phyloP scores from a whole-genome alignment of 1,140 invertebrate species.

The Drosophila nigromelanica region DNA sequence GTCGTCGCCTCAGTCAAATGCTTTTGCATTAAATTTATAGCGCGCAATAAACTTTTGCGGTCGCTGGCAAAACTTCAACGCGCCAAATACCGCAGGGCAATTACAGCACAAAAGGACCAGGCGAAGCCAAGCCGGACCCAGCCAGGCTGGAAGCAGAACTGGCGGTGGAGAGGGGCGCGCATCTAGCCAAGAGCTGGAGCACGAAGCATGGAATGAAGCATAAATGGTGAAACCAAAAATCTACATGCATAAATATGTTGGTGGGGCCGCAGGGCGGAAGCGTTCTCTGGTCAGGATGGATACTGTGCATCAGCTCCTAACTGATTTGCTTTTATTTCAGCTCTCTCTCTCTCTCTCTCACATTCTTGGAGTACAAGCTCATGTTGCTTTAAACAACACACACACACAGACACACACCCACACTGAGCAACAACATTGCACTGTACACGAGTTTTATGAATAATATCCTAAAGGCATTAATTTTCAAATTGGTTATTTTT shows the following conservation, averaged over 20 bases:
- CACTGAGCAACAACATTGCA: constrained; percentile 22
- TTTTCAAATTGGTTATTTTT: constrained; percentile 81
- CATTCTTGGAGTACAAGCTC: neutral
- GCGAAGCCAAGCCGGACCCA: neutral
- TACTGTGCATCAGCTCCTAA: constrained; percentile 48
- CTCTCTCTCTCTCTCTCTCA: constrained; percentile 29
- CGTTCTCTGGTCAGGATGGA: constrained; percentile 20
- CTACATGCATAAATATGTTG: constrained; percentile 64
- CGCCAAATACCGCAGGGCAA: constrained; percentile 73
- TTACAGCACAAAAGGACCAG: constrained; percentile 55
- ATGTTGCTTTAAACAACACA: constrained; percentile 20
- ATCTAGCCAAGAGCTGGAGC: neutral
- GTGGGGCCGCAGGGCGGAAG: constrained; percentile 2
- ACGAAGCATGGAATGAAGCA: neutral
- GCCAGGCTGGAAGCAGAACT: neutral
- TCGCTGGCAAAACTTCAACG: constrained; percentile 62
- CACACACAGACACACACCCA: neutral
- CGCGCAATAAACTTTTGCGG: constrained; percentile 74
- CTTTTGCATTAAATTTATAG: constrained; percentile 79
- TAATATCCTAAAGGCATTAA: constrained; percentile 81
- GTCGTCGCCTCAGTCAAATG: constrained; percentile 59
- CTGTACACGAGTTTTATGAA: constrained; percentile 70
- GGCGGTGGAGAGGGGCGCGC: neutral
- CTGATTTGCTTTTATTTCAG: constrained; percentile 44
- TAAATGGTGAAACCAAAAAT: constrained; percentile 49